Evolutionary conservation across 2,797 vertebrate genomes (phyloP), one percentile per base, ranked within the genome.

Genomic region (Poecile montanus): DNA sequence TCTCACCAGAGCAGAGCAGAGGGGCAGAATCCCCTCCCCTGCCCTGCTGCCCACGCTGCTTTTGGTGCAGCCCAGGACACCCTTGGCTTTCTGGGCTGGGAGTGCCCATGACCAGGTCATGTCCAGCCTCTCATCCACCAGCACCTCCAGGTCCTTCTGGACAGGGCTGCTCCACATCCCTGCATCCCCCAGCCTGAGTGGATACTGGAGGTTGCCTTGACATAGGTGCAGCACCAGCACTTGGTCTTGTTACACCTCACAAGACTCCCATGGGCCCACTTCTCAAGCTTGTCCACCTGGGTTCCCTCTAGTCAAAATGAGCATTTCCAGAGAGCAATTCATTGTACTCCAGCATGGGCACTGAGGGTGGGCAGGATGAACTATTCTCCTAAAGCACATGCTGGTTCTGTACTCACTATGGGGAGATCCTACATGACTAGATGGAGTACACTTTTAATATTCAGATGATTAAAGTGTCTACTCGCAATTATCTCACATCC

Each of bases 41-140:
- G 2, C 27, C 11, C 73, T 48, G 34, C 16, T 40, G 12, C 1
- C 9, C 45, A 65, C 10, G 0, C 58, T 36, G 40, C 66, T 84
- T 27, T 47, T 2, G 58, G 3, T 17, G 58, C 30, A 84, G 58
- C 5, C 8, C 26, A 78, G 53, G 22, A n/a, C 22, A 70, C 1
- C 0, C 29, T 0, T 34, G 34, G 3, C 60, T 34, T 34, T 58
- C 58, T 34, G 38, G 65, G 10, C 45, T 26, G 5, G 27, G 29
- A 63, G 16, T 9, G 32, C 36, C 2, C 7, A 10, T 6, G 58
- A 9, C 16, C 1, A 1, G 36, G 10, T 57, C 16, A 34, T 8
- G 23, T 38, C 50, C 50, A 45, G 57, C 38, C 38, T 58, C 14
- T 45, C 38, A 66, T 3, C 14, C 10, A 30, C 29, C 29, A 51